Conservation (phyloP, 2,888 invertebrate genomes). For the Sussaba pulchella region DNA sequence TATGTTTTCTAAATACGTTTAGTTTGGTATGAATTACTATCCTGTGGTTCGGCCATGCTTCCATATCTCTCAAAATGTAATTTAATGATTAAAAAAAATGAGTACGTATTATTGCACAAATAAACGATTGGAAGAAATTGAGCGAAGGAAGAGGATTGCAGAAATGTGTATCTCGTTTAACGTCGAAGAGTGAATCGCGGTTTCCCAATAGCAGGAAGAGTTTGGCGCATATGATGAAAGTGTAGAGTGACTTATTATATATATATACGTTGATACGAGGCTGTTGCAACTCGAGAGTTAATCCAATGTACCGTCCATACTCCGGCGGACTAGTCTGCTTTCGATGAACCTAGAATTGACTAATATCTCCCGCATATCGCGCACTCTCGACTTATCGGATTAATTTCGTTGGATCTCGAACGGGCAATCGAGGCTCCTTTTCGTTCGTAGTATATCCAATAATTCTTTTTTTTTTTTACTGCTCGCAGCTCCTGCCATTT, state of each 20-base stretch:
- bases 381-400: slow-evolving; percentile 64
- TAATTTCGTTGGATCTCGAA: slow-evolving; percentile 59
- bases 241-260: slow-evolving; percentile 23
- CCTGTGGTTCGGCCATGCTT: no score
- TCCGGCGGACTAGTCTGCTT: slow-evolving; percentile 37
- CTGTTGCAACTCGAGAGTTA: slow-evolving; percentile 24
- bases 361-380: slow-evolving; percentile 56
- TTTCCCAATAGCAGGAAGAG: slow-evolving; percentile 24
- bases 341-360: slow-evolving; percentile 57
- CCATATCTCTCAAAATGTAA: neutral
- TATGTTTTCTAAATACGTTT: no score
- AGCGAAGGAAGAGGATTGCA: slow-evolving; percentile 11
- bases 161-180: slow-evolving; percentile 34
- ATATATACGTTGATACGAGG: slow-evolving; percentile 25
- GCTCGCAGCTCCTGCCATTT: slow-evolving; percentile 20
- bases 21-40: no score
- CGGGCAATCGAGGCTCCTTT: slow-evolving; percentile 4
- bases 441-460: slow-evolving; percentile 54
- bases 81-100: neutral
- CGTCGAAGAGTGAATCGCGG: slow-evolving; percentile 3
- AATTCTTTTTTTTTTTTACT: slow-evolving; percentile 34
- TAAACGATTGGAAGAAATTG: neutral
- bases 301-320: slow-evolving; percentile 34
- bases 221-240: slow-evolving; percentile 33
- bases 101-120: neutral